Evolutionary conservation across 1,140 invertebrate species (phyloP), one percentile per base, ranked within the genome.

Genomic region (Bombus affinis): DNA sequence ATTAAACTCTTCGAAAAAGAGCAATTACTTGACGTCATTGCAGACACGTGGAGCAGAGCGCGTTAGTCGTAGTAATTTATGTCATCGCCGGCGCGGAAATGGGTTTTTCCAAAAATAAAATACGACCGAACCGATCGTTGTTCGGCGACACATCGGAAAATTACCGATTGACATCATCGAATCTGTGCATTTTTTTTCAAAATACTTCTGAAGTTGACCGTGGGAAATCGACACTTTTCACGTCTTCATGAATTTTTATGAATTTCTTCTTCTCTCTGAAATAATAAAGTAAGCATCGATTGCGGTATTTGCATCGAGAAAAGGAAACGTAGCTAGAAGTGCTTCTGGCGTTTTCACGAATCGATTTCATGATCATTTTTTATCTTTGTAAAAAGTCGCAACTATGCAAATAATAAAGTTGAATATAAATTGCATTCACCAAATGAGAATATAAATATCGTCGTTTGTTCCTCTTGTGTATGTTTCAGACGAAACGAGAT

Each of bases 21-120:
- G 72, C 65, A 78, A 76, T 70, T 77, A 86, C 39, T 73, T 86
- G 88, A 90, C 87, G 88, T 90, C 89, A 90, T 68, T 65, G 57
- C 37, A 65, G 77, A 82, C 88, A 81, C 85, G 76, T 74, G 44
- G 57, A 81, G 37, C 42, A 18, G 28, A 62, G 53, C 65, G 66
- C 53, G 35, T 75, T 81, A 22, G 39, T 62, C 76, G 57, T 68
- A 4, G 25, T 85, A 73, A 81, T 85, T 81, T 81, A 81, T 81
- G 71, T 47, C 78, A 62, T 78, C n/a, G 25, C 2, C 28, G n/a
- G 37, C 35, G 32, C n/a, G 25, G 35, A 39, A 37, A 59, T 39
- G 57, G 77, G 59, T 83, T 89, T 90, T 90, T 87, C 62, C 85
- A 81, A 84, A 89, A 89, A 87, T 83, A 53, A 62, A 79, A 73